phyloP scores from a whole-genome alignment of 2,888 invertebrate species.

The Allacma fusca region DNA sequence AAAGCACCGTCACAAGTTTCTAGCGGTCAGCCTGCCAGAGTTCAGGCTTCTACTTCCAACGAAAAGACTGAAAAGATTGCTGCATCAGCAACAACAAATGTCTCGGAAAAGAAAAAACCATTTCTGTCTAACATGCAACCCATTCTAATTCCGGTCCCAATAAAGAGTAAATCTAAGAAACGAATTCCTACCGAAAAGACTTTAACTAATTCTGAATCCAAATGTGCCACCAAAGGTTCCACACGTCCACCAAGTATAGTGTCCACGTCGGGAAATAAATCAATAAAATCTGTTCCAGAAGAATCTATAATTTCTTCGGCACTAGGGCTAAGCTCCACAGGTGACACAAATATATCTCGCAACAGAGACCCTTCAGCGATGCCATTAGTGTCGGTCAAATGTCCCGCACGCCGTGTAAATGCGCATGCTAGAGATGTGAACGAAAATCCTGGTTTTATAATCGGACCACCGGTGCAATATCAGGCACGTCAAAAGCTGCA shows the following conservation, averaged over 20 bases:
- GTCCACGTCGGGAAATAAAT: background rate
- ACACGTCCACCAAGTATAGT: background rate
- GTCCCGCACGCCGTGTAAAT: background rate
- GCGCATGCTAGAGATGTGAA: background rate
- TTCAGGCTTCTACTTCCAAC: background rate
- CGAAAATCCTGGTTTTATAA: background rate
- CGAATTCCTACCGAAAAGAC: background rate
- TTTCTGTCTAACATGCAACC: no score
- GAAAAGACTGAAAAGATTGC: background rate
- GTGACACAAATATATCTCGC: constrained; percentile 14
- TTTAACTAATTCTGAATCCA: background rate
- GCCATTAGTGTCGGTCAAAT: background rate
- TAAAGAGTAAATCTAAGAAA: background rate
- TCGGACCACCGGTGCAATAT: background rate
- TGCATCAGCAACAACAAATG: constrained; percentile 15
- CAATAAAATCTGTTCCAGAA: constrained; percentile 10
- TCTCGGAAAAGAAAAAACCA: background rate
- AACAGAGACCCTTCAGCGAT: background rate
- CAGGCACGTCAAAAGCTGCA: background rate
- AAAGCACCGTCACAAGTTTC: no score
- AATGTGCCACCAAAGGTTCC: background rate
- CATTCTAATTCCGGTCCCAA: background rate
- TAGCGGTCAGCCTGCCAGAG: background rate
- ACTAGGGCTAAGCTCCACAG: background rate
- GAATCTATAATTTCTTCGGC: constrained; percentile 17